A percentile compares a stretch with the other conserved stretches of the same genome.
Conservation (phyloP, 2,888 invertebrate species). For the Ochropacha duplaris region DNA sequence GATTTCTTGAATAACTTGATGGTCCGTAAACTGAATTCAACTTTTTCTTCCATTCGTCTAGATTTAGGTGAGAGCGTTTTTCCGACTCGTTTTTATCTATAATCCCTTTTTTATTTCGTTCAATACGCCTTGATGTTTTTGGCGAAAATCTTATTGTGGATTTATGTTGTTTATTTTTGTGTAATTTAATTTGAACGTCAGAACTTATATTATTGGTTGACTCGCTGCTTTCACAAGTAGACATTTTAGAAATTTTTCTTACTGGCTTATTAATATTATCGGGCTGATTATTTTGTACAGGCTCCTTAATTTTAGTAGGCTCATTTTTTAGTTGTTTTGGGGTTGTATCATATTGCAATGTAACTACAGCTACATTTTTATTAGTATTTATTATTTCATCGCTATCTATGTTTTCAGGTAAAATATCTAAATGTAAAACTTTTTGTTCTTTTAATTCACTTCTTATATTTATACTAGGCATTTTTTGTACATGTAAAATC, state of each 20-base stretch:
- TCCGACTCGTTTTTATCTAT: conserved; percentile 34
- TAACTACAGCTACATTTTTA: conserved; percentile 60
- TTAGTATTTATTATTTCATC: conserved; percentile 28
- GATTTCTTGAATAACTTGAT: conserved; percentile 33
- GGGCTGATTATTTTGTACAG: conserved; percentile 11
- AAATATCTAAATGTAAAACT: conserved; percentile 76
- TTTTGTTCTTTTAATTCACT: conserved; percentile 75
- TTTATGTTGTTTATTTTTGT: conserved; percentile 36
- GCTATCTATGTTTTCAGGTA: conserved; percentile 49
- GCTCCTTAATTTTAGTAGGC: not conserved
- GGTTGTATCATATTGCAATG: conserved; percentile 45
- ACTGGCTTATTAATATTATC: conserved; percentile 25
- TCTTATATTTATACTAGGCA: conserved; percentile 79
- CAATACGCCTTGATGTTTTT: conserved; percentile 30
- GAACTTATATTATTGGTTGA: conserved; percentile 59
- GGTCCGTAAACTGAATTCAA: conserved; percentile 61
- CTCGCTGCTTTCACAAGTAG: conserved; percentile 64
- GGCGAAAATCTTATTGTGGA: conserved; percentile 36
- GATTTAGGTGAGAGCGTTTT: conserved; percentile 38
- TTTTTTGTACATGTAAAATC: conserved; percentile 65
- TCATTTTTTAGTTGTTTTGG: conserved; percentile 13
- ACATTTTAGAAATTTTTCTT: conserved; percentile 65
- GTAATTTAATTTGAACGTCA: conserved; percentile 40
- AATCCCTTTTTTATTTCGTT: conserved; percentile 31
- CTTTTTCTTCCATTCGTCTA: conserved; percentile 70